A percentile compares a stretch with the other conserved stretches of the same genome.
Conservation (phyloP, 2,797 vertebrate genomes). For the Parauchenoglanis punctatus region DNA sequence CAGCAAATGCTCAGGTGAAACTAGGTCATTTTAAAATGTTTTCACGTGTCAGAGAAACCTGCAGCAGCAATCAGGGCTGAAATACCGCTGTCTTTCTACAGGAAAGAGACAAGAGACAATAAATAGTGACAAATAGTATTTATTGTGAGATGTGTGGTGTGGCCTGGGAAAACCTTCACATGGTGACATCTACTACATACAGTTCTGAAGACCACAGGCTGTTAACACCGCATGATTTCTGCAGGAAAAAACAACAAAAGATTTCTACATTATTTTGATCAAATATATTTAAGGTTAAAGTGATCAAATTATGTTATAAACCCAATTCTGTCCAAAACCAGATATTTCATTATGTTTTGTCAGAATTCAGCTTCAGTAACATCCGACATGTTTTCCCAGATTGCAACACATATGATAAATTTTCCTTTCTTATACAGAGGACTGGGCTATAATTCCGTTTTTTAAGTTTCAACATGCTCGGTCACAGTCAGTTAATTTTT, state of each 20-base stretch:
- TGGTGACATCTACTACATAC: background rate
- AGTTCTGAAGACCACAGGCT: background rate
- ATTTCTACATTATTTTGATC: background rate
- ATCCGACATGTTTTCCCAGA: background rate
- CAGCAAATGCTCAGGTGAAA: background rate
- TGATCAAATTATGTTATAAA: no score
- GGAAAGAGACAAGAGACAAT: background rate
- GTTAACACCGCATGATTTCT: no score
- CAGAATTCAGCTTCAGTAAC: background rate
- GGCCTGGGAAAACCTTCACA: background rate
- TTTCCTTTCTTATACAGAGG: background rate
- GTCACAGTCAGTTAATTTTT: background rate
- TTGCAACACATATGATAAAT: background rate
- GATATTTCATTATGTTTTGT: background rate
- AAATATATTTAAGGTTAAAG: background rate
- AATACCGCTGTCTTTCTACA: background rate
- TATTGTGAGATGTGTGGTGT: background rate
- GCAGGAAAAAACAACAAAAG: no score
- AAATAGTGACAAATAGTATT: background rate
- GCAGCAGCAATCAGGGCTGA: background rate
- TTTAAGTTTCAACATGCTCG: background rate
- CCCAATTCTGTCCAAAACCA: no score
- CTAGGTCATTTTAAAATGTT: background rate
- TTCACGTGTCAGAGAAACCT: background rate
- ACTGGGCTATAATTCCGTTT: background rate